Conservation (phyloP, 2,888 invertebrate genomes). For the Gryllus longicercus region DNA sequence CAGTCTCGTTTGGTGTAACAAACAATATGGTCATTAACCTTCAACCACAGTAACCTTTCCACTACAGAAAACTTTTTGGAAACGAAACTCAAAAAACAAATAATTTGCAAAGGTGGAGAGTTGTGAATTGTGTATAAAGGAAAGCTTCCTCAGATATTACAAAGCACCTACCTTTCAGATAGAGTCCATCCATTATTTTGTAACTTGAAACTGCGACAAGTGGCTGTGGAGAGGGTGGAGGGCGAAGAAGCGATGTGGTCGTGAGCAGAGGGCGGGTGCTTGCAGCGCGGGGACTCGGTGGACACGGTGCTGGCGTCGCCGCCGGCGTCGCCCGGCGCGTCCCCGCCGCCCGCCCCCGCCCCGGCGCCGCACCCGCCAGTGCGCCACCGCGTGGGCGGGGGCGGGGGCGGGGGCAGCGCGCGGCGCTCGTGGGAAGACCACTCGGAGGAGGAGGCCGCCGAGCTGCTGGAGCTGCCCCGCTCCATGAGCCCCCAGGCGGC, state of each 20-base stretch:
- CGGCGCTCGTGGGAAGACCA: neutral
- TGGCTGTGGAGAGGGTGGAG: neutral
- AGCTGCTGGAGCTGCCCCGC: neutral
- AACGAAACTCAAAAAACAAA: no score
- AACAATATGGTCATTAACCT: no score
- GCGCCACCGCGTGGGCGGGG: no score
- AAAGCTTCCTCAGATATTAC: no score
- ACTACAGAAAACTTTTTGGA: no score
- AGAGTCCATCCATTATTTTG: conserved; percentile 37
- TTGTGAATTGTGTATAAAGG: no score
- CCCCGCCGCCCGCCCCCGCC: neutral
- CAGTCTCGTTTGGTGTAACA: no score
- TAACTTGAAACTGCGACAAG: neutral
- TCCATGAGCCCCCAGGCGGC: neutral
- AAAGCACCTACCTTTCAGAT: neutral
- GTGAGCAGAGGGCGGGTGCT: neutral
- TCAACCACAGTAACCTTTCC: no score
- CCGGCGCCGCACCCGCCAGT: no score
- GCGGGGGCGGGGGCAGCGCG: neutral
- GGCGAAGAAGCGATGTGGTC: neutral
- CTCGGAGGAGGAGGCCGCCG: neutral
- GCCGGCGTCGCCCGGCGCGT: conserved; percentile 5
- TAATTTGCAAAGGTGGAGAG: no score
- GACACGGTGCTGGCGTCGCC: conserved; percentile 65
- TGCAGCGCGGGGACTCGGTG: conserved; percentile 63